Evolutionary conservation across 2,797 vertebrate genomes (phyloP), one percentile per base, ranked within the genome.

Genomic region (Clarias pachynema): DNA sequence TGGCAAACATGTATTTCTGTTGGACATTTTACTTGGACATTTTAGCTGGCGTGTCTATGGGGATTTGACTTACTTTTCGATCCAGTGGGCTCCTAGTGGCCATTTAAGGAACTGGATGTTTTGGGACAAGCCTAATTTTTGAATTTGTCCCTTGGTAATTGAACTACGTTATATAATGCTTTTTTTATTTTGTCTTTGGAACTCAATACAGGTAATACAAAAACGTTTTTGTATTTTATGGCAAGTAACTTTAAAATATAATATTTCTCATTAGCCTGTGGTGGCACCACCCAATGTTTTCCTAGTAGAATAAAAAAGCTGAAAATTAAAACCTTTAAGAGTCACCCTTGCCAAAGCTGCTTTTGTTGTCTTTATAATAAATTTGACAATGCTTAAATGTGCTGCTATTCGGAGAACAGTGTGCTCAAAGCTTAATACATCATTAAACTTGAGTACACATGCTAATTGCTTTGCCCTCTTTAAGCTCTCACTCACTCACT

Each of bases 391-490:
- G 24, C 29, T 85, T 83, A 73, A 49, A 82, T 79, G 72, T 49
- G n/a, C 62, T 59, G 29, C 59, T 60, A 26, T 80, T 81, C 73
- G 56, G 59, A 84, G 81, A 74, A 70, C 63, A 63, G 65, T 65
- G 24, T 2, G 24, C 24, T 4, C 79, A 34, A 53, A 70, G 86
- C 84, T 84, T 84, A 68, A 85, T 59, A 78, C 78, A 66, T 10
- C 62, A 18, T 79, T 53, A 70, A 66, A 86, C 59, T 84, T 87
- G 53, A 57, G 62, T 74, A 72, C 68, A 66, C 49, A 62, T 78
- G 83, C 84, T 84, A 87, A 84, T 82, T 84, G 83, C 81, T 79
- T 89, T 89, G 84, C 77, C 66, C 81, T 82, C 49, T 68, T 88
- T 79, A 87, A 88, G 69, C 82, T 79, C 37, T 40, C 6, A 40